Evolutionary conservation across 2,888 invertebrate species (phyloP), one percentile per base, ranked within the genome.

Genomic region (Phyto melanocephala): DNA sequence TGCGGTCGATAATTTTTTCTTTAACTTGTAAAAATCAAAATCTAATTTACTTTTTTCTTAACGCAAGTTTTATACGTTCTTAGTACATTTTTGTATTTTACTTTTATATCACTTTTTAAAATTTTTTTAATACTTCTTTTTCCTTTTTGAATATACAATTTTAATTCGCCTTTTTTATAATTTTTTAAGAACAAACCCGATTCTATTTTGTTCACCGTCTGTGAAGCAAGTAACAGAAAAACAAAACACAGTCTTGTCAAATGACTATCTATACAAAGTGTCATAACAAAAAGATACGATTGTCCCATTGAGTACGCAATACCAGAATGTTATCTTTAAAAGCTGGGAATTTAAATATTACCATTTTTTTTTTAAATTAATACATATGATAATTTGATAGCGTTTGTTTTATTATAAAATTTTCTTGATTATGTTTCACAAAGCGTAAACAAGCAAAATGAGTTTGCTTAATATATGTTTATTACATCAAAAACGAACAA

Each of bases 1-100:
- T 81, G 78, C 81, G 81, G 81, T 81, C 81, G 81, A 81, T 81
- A 81, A 52, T 72, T 62, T 77, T 68, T 56, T 72, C n/a, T 65
- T 60, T 22, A 65, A 42, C n/a, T 72, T 28, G 3, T 33, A 33
- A 56, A 56, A 42, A 35, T 80, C 20, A 47, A 56, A 62, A 22
- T 35, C 10, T 60, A 15, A 54, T 79, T 79, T 72, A 71, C 72
- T 79, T 79, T 65, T 40, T 68, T 54, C 67, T 77, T 56, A 20
- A 40, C 42, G 50, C 22, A 37, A 13, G 15, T 60, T 42, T 60
- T 68, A 10, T 22, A 50, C 37, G n/a, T 20, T 70, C 50, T 63
- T 63, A 76, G 40, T 47, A 42, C 47, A 80, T 63, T 63, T 63
- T 60, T 47, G 10, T 15, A 1, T 67, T 58, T 54, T 37, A 1